Evolutionary conservation across 2,888 invertebrate species (phyloP).

Genomic region (Epirrhoe alternata): DNA sequence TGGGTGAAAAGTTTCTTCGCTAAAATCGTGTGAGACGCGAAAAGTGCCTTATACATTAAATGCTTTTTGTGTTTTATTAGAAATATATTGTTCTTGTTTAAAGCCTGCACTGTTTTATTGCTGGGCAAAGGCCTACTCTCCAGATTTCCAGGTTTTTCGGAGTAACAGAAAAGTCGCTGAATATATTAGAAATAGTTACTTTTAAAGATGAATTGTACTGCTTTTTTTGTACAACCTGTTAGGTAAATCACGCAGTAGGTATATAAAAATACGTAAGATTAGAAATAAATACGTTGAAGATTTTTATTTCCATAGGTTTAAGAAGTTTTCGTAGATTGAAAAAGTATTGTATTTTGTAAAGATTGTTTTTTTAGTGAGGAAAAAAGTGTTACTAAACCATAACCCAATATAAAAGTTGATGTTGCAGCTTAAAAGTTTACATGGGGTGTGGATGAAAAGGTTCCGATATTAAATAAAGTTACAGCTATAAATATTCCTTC

Average conservation of each 20-base stretch:
- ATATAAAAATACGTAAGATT: no score
- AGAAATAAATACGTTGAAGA: no score
- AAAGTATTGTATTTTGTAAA: slow-evolving; percentile 5
- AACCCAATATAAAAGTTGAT: slow-evolving; percentile 51
- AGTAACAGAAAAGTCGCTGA: no score
- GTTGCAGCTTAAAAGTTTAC: slow-evolving; percentile 76
- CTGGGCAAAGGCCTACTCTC: no score
- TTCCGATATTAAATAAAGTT: slow-evolving; percentile 85
- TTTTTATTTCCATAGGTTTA: not conserved
- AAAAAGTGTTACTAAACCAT: slow-evolving; percentile 23
- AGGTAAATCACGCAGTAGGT: no score
- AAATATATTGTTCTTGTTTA: not conserved
- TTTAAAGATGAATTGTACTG: no score
- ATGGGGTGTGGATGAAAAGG: slow-evolving; percentile 55
- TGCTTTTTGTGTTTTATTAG: not conserved
- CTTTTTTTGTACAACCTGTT: no score
- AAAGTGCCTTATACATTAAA: not conserved
- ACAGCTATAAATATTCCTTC: slow-evolving; percentile 83
- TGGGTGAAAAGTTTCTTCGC: slow-evolving; percentile 67
- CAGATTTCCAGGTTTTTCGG: no score
- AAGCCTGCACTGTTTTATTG: no score
- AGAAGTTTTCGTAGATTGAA: not conserved
- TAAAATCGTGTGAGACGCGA: slow-evolving; percentile 20
- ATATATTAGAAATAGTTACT: no score
- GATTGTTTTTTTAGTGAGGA: slow-evolving; percentile 24